Evolutionary conservation across 1,140 invertebrate species (phyloP), one percentile per base, ranked within the genome.

Genomic region (Bicyclus anynana): DNA sequence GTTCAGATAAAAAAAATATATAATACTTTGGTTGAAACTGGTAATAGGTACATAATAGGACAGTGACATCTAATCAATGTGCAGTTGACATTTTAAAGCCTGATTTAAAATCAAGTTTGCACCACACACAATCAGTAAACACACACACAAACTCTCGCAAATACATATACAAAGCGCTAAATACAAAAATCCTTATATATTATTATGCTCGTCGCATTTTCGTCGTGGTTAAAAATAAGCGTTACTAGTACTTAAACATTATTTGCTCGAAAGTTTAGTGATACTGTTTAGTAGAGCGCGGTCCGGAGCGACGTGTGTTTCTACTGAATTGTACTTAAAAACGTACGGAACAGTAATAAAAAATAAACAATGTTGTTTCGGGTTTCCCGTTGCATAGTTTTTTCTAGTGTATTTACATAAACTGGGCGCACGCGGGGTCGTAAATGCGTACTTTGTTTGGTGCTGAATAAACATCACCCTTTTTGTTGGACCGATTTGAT

Each of bases 361-460:
- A 80, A 64, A 72, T 72, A 78, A 76, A 77, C 73, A 73, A 53
- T 67, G 62, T 55, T 67, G 52, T 69, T 65, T 75, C 75, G 70
- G 64, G 65, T 77, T 77, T 77, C 55, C 64, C 62, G 63, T 57
- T 67, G 70, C 65, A 69, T 58, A 68, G 67, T 76, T 75, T 69
- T 77, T 81, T 64, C 63, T 69, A 65, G 70, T 69, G 59, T 80
- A 76, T 84, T 84, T 82, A 76, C 74, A 75, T 74, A 78, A 74
- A 81, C 54, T 62, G 59, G 72, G 70, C 72, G 64, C 65, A 59
- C 57, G 55, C 60, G 62, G 62, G 62, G 68, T 74, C 72, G 74
- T 71, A 70, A 69, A 75, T 71, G 72, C 69, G 70, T 70, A 76
- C 73, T 77, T 78, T 77, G 77, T 80, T 72, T 68, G 65, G 44